phyloP scores from a whole-genome alignment of 2,888 invertebrate species.

The Parnassius orleans region DNA sequence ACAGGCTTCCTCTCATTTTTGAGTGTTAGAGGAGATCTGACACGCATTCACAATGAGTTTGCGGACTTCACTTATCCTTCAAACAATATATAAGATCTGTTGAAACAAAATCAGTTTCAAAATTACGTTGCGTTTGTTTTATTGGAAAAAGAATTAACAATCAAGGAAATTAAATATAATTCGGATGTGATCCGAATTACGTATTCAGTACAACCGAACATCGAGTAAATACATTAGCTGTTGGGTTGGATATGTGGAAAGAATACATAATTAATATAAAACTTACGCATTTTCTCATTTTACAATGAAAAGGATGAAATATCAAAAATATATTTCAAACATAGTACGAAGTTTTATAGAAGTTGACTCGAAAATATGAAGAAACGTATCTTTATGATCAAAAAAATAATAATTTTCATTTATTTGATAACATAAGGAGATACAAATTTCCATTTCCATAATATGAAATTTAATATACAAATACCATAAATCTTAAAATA shows the following conservation, averaged over 20 bases:
- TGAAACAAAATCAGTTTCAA: neutral
- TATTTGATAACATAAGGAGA: too few relatives aligned
- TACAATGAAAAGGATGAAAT: neutral
- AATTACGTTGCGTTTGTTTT: neutral
- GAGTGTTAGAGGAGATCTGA: too few relatives aligned
- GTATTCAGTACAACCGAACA: constrained; percentile 17
- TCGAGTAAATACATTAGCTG: constrained; percentile 26
- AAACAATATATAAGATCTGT: too few relatives aligned
- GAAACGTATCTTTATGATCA: too few relatives aligned
- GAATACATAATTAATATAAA: constrained; percentile 22
- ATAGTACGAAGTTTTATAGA: too few relatives aligned
- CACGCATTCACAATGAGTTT: too few relatives aligned
- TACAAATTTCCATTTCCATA: too few relatives aligned
- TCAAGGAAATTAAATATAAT: constrained; percentile 18
- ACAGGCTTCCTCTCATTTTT: too few relatives aligned
- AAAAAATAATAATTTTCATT: too few relatives aligned
- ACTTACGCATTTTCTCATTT: constrained; percentile 1
- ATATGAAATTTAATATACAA: neutral
- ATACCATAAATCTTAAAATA: neutral
- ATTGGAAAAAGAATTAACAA: constrained; percentile 12
- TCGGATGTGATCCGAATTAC: constrained; percentile 10
- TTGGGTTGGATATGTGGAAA: constrained; percentile 21
- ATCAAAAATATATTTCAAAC: too few relatives aligned
- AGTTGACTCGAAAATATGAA: too few relatives aligned
- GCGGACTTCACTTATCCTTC: too few relatives aligned